Base-by-base conservation (phyloP, 2,888 invertebrate species). In the Micoletzkya japonica region DNA sequence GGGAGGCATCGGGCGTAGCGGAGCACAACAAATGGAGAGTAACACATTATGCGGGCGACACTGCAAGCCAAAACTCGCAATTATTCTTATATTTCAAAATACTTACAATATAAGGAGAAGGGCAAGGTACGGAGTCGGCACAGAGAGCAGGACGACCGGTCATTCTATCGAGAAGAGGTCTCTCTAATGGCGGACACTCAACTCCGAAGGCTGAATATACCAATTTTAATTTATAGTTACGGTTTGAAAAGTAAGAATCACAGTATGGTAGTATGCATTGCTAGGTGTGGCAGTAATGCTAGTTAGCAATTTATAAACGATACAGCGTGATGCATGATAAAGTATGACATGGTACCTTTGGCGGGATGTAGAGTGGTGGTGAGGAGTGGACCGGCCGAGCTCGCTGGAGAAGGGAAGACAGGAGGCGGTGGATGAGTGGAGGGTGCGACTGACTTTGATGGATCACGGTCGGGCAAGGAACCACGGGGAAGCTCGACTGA, bases 101-200 rank as follows among this genome's bases (percentile, higher is more conserved):
- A 64, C 64, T 39, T 52, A 28, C 49, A 20, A 44, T 17, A 64
- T 52, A 64, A 50, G 64, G 34, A 52, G 52, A 7, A 34, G 64
- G 64, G 39, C 64, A 64, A 36, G 64, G 64, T 64, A 64, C 52
- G 36, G 54, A 52, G 36, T 64, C 64, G 54, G 50, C 54, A 54
- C 64, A 64, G 24, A 64, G 64, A 26, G 34, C 4, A 7, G 64
- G 64, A 34, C 52, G 34, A 24, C 64, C 64, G 3, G 64, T 64
- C 1, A 36, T 24, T 20, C 64, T 24, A 28, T 64, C 64, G 36
- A 52, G 52, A 20, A 52, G 37, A 36, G 64, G 64, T 32, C 54
- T 32, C 32, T 64, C 64, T 26, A 34, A 36, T 26, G 49, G 52
- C 2, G 64, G 52, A 64, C 64, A 64, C 36, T 64, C 64, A 36